phyloP scores from a whole-genome alignment of 2,888 invertebrate species.

The Pristionchus fissidentatus region DNA sequence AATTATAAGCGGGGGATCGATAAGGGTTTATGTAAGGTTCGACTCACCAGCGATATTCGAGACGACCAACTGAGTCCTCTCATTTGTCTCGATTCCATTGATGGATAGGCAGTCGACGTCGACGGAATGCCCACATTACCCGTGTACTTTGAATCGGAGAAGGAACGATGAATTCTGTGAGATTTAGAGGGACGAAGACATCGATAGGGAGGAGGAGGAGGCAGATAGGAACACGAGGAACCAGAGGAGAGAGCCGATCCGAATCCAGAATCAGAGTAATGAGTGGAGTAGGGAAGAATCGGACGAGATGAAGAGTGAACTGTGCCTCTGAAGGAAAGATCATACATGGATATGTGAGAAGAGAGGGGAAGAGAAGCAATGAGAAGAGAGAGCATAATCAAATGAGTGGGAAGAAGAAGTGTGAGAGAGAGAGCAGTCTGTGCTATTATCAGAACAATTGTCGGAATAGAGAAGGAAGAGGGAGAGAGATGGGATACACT shows the following conservation, averaged over 20 bases:
- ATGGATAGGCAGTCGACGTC: slow-evolving; percentile 40
- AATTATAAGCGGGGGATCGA: no score
- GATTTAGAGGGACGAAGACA: slow-evolving; percentile 50
- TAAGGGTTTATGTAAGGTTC: no score
- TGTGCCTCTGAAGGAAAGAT: slow-evolving; percentile 53
- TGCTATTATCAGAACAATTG: slow-evolving; percentile 23
- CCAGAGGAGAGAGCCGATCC: slow-evolving; percentile 69
- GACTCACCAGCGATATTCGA: slow-evolving; percentile 48
- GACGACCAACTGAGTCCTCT: slow-evolving; percentile 50
- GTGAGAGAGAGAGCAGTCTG: neutral
- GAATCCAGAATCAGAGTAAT: slow-evolving; percentile 74
- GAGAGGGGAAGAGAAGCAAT: neutral
- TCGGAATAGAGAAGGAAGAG: neutral
- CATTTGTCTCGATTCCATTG: slow-evolving; percentile 49
- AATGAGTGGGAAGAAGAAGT: slow-evolving; percentile 1
- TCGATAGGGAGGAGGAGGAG: slow-evolving; percentile 74
- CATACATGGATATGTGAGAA: slow-evolving; percentile 41
- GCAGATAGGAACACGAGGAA: slow-evolving; percentile 69
- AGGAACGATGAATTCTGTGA: slow-evolving; percentile 69
- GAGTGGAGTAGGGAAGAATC: slow-evolving; percentile 68
- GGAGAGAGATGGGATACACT: no score
- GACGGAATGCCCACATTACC: slow-evolving; percentile 52
- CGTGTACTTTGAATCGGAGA: slow-evolving; percentile 70
- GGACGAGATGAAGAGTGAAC: slow-evolving; percentile 59
- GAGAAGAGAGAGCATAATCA: slow-evolving; percentile 24